Base-by-base conservation (phyloP, 2,113 vertebrate species). In the Gallinago paraguaiae region DNA sequence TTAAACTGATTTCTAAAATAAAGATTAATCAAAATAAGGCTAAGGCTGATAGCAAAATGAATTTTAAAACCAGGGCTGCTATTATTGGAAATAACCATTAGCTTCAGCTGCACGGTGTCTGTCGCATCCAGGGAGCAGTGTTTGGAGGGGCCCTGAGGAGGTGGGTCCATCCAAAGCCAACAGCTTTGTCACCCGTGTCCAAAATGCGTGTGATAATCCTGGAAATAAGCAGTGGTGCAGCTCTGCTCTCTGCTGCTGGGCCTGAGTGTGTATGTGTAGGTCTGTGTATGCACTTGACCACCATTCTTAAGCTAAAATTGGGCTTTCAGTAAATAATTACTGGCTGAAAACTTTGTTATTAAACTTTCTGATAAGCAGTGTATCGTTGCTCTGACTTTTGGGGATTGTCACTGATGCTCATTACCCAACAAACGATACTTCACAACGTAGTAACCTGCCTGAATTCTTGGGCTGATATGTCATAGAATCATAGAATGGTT, bases 161-260 rank as follows among this genome's bases (percentile, higher is more conserved):
- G 19, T 15, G 3, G 2, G 25, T 59, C 25, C 8, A 3, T 20
- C 18, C 8, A 39, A 39, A 60, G 39, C 41, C 54, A 11, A 4
- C 50, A 11, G 27, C 65, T 43, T n/a, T 10, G 19, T 28, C 8
- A 1, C 15, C 14, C 7, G 6, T 27, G 50, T 30, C 5, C 1
- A 4, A 0, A 60, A 19, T 11, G 17, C 28, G 0, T 3, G 53
- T 1, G 35, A 4, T 25, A 17, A 12, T 8, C 41, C 48, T 50
- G 69, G 41, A 13, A 41, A 50, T 16, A 11, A 13, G 35, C 74
- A 45, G 86, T 6, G 1, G 13, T 31, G 25, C 50, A 33, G 23
- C 7, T 81, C 15, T 10, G 4, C 28, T 17, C 56, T 3, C 2
- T 39, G 41, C 69, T 77, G 51, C 59, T 39, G 59, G 33, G 22